Base-by-base conservation (phyloP, 1,140 invertebrate genomes). In the Pogonomyrmex barbatus region DNA sequence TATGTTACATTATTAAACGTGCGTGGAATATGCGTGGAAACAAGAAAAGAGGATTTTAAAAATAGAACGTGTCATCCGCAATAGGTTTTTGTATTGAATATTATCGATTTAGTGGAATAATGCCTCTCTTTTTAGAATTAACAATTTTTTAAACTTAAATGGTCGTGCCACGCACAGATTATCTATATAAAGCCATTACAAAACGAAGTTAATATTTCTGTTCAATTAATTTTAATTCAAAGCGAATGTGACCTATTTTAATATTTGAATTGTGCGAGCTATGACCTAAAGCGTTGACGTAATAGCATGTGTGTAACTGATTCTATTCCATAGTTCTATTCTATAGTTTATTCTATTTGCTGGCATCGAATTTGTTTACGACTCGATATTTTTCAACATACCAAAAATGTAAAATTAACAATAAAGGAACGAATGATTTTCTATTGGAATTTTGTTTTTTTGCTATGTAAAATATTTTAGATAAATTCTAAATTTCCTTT, bases 181-280 rank as follows among this genome's bases (percentile, higher is more conserved):
- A 56, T 1, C 24, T n/a, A 17, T 70, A 54, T 9, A 71, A 82
- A 71, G 17, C 67, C 52, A 71, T 71, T 82, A 50, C 47, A 17
- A 60, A 75, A 60, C n/a, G 1, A 60, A 83, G n/a, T 62, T 73
- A 39, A 73, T 83, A 83, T 75, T 60, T 52, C 65, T 33, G 52
- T 36, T 14, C 17, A 47, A 47, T 81, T 81, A 81, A 82, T 83
- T 83, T 83, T 42, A 60, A 83, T 83, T 62, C 33, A 75, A 60
- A 60, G 54, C 8, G 33, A 60, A 73, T 83, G 30, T 47, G n/a
- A 75, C 14, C 42, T 58, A 75, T 60, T 82, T 82, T 63, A 60
- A 82, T 83, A 73, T 75, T 83, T 73, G 36, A 56, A 75, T 75
- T 56, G 56, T 12, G 17, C 54, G 24, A 17, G 42, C 42, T 39